phyloP scores from a whole-genome alignment of 2,888 invertebrate species.

The Lepidonotus clava region DNA sequence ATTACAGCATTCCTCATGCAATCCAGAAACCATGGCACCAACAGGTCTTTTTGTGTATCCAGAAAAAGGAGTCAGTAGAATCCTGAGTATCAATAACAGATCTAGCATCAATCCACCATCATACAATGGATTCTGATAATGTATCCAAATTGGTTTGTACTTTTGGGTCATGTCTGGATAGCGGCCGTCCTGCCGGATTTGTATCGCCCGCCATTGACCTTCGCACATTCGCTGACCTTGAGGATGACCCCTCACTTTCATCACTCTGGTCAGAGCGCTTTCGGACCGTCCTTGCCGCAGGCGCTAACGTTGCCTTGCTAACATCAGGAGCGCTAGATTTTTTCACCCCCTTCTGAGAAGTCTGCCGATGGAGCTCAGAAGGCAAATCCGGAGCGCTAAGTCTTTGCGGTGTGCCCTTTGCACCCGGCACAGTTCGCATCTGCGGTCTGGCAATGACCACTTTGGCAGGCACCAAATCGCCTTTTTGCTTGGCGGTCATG shows the following conservation, averaged over 20 bases:
- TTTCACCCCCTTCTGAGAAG: slow-evolving; percentile 12
- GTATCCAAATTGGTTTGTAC: slow-evolving; percentile 3
- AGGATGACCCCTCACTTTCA: slow-evolving; percentile 19
- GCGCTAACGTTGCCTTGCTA: slow-evolving; percentile 7
- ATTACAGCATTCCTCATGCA: background rate
- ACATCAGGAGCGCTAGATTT: slow-evolving; percentile 36
- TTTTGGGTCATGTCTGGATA: background rate
- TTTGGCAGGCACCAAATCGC: background rate
- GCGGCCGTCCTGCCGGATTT: background rate
- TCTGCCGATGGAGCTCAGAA: background rate
- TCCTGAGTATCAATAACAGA: background rate
- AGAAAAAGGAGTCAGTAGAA: background rate
- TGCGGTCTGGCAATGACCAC: background rate
- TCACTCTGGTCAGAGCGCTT: slow-evolving; percentile 30
- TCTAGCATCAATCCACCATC: background rate
- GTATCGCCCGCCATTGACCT: background rate
- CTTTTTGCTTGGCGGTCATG: slow-evolving; percentile 4
- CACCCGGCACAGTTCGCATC: background rate
- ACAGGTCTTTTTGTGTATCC: background rate
- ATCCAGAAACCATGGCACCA: background rate
- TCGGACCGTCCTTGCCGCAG: background rate
- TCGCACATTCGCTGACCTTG: background rate
- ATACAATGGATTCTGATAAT: slow-evolving; percentile 31
- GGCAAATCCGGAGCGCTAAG: slow-evolving; percentile 29
- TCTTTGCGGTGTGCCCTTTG: background rate